phyloP scores from a whole-genome alignment of 1,140 invertebrate species.

The Goniozus legneri region DNA sequence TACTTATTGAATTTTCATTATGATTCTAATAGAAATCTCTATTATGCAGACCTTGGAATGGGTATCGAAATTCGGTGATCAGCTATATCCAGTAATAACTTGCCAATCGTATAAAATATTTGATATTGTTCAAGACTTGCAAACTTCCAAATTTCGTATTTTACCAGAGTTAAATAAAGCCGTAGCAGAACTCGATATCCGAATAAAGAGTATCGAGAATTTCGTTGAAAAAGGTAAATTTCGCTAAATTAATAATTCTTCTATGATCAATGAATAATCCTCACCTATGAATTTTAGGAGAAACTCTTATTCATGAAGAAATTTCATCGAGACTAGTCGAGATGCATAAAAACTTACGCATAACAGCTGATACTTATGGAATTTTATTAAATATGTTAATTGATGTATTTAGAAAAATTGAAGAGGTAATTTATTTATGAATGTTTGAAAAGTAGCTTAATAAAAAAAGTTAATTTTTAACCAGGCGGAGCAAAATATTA shows the following conservation, averaged over 20 bases:
- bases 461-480: conserved; percentile 6
- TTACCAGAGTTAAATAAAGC: conserved; percentile 63
- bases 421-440: conserved; percentile 56
- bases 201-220: conserved; percentile 64
- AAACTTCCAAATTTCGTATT: conserved; percentile 60
- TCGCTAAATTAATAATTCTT: not conserved
- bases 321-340: conserved; percentile 62
- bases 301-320: conserved; percentile 46
- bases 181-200: conserved; percentile 67
- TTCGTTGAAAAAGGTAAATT: conserved; percentile 47
- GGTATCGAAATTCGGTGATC: conserved; percentile 70
- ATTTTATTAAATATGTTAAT: conserved; percentile 70
- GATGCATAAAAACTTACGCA: conserved; percentile 64
- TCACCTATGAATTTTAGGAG: too few relatives aligned
- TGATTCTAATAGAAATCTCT: too few relatives aligned
- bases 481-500: conserved; percentile 39
- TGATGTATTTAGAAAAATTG: conserved; percentile 66
- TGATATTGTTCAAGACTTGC: conserved; percentile 59
- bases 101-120: conserved; percentile 60
- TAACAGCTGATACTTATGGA: conserved; percentile 71
- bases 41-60: conserved; percentile 73
- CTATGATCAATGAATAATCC: too few relatives aligned
- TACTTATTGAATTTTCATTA: too few relatives aligned
- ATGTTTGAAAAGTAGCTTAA: conserved; percentile 5
- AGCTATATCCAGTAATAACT: conserved; percentile 75